phyloP scores from a whole-genome alignment of 2,113 vertebrate genomes.

The Fukomys damarensis region DNA sequence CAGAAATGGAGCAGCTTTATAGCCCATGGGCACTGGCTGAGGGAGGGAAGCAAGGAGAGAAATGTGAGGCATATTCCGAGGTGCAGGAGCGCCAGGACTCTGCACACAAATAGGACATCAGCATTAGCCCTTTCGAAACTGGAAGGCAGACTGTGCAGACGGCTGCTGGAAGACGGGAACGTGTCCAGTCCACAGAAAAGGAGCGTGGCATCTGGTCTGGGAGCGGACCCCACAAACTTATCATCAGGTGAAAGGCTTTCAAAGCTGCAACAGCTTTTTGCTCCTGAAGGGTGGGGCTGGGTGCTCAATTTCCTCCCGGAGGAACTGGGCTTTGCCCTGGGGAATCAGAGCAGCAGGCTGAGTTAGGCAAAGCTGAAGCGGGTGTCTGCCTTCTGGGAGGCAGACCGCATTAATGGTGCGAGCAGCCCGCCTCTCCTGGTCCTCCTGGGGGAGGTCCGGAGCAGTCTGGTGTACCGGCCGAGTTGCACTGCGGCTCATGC shows the following conservation, averaged over 20 bases:
- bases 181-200: too few species aligned
- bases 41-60: background rate
- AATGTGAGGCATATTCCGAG: too few species aligned
- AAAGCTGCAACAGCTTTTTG: background rate
- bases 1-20: background rate
- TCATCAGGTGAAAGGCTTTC: background rate
- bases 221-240: fast-evolving
- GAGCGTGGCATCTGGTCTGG: background rate
- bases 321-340: background rate
- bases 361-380: background rate
- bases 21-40: background rate
- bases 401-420: too few species aligned
- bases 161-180: too few species aligned
- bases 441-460: background rate
- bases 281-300: background rate
- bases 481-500: fast-evolving
- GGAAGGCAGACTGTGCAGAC: background rate
- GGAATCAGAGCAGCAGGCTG: background rate
- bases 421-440: background rate
- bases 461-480: too few species aligned
- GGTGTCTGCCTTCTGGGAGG: background rate
- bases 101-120: fast-evolving
- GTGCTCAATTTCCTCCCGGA: background rate
- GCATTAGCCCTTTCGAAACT: background rate
- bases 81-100: background rate